phyloP scores from a whole-genome alignment of 2,113 vertebrate species.

The Barbus barbus region DNA sequence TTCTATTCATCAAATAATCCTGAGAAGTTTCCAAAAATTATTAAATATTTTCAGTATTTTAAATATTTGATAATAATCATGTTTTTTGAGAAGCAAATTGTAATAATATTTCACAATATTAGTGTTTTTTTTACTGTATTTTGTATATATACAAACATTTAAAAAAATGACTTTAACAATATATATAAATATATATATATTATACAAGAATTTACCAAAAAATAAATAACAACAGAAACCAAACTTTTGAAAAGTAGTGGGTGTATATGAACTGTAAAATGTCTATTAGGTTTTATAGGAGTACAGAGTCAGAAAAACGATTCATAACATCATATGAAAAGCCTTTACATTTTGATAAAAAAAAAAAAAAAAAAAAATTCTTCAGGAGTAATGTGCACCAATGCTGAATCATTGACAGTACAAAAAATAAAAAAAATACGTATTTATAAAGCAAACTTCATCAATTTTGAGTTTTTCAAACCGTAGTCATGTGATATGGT shows the following conservation, averaged over 20 bases:
- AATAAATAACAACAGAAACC: no score
- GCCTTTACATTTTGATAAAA: neutral
- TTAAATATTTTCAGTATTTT: neutral
- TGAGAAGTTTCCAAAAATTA: neutral
- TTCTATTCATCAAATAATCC: neutral
- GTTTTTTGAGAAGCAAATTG: no score
- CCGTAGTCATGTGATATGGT: neutral
- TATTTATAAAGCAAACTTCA: neutral
- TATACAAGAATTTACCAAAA: no score
- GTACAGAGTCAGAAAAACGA: neutral
- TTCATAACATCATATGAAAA: neutral
- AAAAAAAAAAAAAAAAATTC: no score
- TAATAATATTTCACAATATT: no score
- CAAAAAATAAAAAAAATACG: neutral
- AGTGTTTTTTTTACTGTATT: no score
- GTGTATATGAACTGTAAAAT: neutral
- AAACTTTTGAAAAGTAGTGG: neutral
- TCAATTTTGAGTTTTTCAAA: neutral
- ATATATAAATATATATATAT: no score
- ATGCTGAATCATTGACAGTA: constrained; percentile 5
- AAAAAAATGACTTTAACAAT: no score
- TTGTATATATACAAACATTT: no score
- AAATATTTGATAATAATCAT: neutral
- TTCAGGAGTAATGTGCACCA: neutral
- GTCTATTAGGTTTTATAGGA: neutral